phyloP scores from a whole-genome alignment of 1,140 invertebrate genomes.

The Schlechtendalia chinensis region DNA sequence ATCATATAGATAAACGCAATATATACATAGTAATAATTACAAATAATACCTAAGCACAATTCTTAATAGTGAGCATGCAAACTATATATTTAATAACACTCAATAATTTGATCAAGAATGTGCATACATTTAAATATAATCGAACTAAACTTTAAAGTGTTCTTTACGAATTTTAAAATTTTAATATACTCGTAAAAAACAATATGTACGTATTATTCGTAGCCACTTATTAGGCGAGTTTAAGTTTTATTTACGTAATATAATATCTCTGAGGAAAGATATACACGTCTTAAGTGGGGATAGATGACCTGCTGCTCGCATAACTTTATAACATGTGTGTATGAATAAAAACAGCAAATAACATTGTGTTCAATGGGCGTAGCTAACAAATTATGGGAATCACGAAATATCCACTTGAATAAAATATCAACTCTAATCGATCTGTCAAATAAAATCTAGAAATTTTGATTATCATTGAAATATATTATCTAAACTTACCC shows the following conservation, averaged over 20 bases:
- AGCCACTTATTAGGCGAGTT: neutral
- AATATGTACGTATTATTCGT: neutral
- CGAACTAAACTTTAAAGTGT: neutral
- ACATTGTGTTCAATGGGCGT: neutral
- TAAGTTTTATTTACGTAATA: slow-evolving; percentile 31
- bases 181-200: neutral
- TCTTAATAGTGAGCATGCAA: neutral
- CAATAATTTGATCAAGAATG: slow-evolving; percentile 10
- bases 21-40: neutral
- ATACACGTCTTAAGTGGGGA: neutral
- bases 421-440: neutral
- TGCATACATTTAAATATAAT: neutral
- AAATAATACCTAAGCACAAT: neutral
- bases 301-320: slow-evolving; percentile 19
- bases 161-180: neutral
- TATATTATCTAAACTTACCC: slow-evolving; percentile 2
- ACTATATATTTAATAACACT: neutral
- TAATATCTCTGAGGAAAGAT: neutral
- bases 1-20: slow-evolving; percentile 1
- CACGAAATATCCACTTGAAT: slow-evolving; percentile 5
- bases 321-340: slow-evolving; percentile 18
- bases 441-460: slow-evolving; percentile 6
- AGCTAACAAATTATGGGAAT: neutral
- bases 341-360: slow-evolving; percentile 18
- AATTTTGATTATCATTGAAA: neutral